Conservation (phyloP, 2,888 invertebrate genomes). For the Ctena decussata region DNA sequence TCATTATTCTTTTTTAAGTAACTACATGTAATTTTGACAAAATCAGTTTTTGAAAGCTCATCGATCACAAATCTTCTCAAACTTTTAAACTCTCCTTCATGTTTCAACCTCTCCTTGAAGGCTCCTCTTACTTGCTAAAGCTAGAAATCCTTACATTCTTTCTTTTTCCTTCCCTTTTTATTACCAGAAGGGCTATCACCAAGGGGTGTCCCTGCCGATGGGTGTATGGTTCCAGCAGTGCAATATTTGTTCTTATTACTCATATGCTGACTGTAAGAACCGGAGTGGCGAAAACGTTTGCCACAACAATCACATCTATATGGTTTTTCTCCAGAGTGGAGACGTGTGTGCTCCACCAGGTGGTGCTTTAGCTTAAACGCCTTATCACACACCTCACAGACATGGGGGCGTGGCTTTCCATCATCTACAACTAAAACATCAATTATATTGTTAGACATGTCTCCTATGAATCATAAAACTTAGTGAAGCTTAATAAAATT, state of each 20-base stretch:
- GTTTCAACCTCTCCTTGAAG: conserved; percentile 16
- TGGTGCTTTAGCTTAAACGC: conserved; percentile 76
- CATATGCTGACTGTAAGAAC: conserved; percentile 75
- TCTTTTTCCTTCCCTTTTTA: conserved; percentile 61
- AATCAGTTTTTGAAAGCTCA: not conserved
- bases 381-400: conserved; percentile 74
- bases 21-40: too few species aligned
- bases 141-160: conserved; percentile 66
- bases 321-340: conserved; percentile 73
- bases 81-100: not conserved
- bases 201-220: conserved; percentile 42
- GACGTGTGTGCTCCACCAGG: conserved; percentile 73
- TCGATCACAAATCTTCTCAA: not conserved
- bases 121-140: conserved; percentile 46
- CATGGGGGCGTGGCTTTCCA: conserved; percentile 69
- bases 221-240: conserved; percentile 17
- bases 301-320: conserved; percentile 70
- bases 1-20: not conserved
- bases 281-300: conserved; percentile 75
- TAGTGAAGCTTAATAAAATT: too few species aligned
- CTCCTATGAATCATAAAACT: too few species aligned
- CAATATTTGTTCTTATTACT: conserved; percentile 67
- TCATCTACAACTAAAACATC: conserved; percentile 65
- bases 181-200: conserved; percentile 42
- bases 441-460: not conserved